These are phyloP conservation scores for Benthosema pterotum DNA, from an alignment of 2,797 vertebrate genomes.

Conservation along the genomic window DNA sequence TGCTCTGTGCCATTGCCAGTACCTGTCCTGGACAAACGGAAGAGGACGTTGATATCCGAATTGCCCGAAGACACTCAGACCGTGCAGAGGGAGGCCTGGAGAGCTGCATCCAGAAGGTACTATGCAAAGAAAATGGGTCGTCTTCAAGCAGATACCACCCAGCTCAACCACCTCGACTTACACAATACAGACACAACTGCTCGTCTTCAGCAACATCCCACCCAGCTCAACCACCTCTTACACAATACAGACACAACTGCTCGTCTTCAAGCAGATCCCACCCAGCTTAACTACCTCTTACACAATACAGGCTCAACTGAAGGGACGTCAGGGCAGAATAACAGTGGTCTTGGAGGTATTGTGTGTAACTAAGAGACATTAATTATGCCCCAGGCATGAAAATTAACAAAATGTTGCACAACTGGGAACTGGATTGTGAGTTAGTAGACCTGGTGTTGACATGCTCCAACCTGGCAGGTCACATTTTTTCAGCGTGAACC, in stretches of 20 bases:
- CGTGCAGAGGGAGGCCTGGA: constrained; percentile 64
- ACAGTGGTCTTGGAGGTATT: constrained; percentile 40
- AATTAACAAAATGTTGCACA: too few species aligned
- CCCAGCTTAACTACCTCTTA: constrained; percentile 29
- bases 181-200: constrained; percentile 4
- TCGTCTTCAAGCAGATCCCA: constrained; percentile 16
- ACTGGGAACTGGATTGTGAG: neutral
- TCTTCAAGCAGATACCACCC: too few species aligned
- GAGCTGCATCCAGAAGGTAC: constrained; percentile 55
- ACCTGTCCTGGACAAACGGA: constrained; percentile 20
- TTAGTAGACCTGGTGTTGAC: neutral
- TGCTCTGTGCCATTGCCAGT: constrained; percentile 12
- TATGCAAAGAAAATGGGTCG: constrained; percentile 38
- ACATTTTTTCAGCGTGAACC: too few species aligned
- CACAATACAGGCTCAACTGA: constrained; percentile 26
- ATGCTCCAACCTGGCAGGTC: neutral
- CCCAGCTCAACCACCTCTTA: too few species aligned
- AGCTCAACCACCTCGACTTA: too few species aligned
- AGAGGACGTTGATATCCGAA: constrained; percentile 32
- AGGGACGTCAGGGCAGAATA: constrained; percentile 11
- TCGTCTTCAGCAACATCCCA: constrained; percentile 20
- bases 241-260: constrained; percentile 4
- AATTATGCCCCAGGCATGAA: too few species aligned
- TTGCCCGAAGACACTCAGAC: constrained; percentile 49
- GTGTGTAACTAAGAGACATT: constrained; percentile 59